phyloP scores from a whole-genome alignment of 2,888 invertebrate species.

The Opisthograptis luteolata region DNA sequence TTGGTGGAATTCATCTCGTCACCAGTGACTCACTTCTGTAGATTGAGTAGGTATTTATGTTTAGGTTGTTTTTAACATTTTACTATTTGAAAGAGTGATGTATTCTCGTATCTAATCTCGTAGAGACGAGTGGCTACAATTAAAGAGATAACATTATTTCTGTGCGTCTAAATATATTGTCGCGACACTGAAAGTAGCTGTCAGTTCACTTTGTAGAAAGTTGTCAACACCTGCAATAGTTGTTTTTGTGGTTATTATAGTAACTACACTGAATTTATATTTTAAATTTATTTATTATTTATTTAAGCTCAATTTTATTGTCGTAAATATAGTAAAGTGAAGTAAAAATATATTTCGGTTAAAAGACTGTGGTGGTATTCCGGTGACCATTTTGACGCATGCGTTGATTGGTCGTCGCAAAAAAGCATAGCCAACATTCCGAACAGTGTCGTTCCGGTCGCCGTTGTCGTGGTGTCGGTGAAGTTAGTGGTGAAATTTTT shows the following conservation, averaged over 20 bases:
- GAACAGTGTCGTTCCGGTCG: constrained; percentile 82
- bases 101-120: constrained; percentile 58
- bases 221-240: constrained; percentile 23
- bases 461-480: constrained; percentile 81
- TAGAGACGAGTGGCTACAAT: constrained; percentile 42
- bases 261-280: background rate
- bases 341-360: constrained; percentile 9
- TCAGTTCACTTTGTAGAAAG: constrained; percentile 47
- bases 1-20: constrained; percentile 77
- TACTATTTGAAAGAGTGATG: constrained; percentile 43
- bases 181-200: constrained; percentile 44
- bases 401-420: constrained; percentile 77
- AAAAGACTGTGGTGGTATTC: constrained; percentile 61
- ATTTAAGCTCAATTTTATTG: background rate
- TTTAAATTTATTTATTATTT: constrained; percentile 1
- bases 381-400: constrained; percentile 74
- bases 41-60: constrained; percentile 53
- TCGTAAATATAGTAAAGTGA: background rate
- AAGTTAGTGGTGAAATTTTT: constrained; percentile 81
- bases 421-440: constrained; percentile 76
- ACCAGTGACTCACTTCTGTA: constrained; percentile 70
- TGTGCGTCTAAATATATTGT: constrained; percentile 37
- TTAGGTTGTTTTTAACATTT: constrained; percentile 58
- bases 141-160: constrained; percentile 43
- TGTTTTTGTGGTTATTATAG: background rate